Conservation (phyloP, 1,140 invertebrate species). For the Zaprionus davidi region DNA sequence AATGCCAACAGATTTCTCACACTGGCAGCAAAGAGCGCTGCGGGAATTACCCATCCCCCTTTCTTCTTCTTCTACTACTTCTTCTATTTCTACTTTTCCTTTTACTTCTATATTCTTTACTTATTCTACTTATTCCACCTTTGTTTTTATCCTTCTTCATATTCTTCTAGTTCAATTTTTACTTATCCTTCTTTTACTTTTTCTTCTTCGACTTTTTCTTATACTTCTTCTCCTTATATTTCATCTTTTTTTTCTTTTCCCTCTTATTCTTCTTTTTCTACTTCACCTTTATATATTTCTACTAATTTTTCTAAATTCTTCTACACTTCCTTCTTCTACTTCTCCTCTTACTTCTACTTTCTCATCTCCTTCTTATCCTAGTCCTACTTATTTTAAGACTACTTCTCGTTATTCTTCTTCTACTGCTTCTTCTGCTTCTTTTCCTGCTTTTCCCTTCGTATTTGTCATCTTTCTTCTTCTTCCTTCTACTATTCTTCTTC, state of each 20-base stretch:
- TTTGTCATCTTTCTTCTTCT: not conserved
- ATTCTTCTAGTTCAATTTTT: not conserved
- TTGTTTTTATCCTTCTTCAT: not conserved
- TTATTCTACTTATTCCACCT: not conserved
- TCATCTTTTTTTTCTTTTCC: not conserved
- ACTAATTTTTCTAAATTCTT: not conserved
- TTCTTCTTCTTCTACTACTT: not conserved
- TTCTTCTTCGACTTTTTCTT: no score
- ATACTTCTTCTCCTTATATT: no score
- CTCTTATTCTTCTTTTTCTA: not conserved
- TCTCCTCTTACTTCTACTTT: not conserved
- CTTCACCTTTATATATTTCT: not conserved
- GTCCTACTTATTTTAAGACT: not conserved
- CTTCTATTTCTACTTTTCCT: not conserved
- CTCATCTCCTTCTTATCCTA: not conserved
- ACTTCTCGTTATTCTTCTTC: not conserved
- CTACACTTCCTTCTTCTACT: not conserved
- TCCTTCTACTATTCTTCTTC: not conserved
- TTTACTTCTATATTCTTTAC: not conserved
- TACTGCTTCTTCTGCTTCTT: not conserved
- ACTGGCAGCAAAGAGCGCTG: not conserved
- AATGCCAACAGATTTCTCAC: not conserved
- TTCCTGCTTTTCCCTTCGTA: not conserved
- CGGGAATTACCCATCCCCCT: not conserved
- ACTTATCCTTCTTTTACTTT: not conserved